Evolutionary conservation across 2,797 vertebrate species (phyloP), one percentile per base, ranked within the genome.

Genomic region (Tangara arthus): DNA sequence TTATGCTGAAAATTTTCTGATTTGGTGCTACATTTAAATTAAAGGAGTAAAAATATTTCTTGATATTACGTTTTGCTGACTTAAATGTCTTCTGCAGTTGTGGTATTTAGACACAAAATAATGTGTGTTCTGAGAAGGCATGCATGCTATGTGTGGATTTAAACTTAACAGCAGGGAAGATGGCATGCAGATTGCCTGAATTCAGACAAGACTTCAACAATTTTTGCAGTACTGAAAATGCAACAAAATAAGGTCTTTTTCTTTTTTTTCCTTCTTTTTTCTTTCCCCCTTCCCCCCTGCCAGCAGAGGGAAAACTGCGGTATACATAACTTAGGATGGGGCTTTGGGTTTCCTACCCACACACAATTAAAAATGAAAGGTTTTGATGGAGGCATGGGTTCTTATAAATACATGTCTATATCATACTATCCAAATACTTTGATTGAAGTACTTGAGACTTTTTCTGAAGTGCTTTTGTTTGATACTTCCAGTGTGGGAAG

Each of bases 401-500:
- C 52, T 77, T 85, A 0, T 63, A 87, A 65, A 39, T 60, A 15
- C 15, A 21, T 28, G 18, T 49, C 44, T 19, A 0, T 18, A 20
- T 81, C 27, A 21, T 28, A 13, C 13, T 81, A 18, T 46, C 12
- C 23, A 73, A 57, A 53, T 24, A 55, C 9, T 28, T 35, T 24
- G 49, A 34, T 17, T 1, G 0, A 84, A 52, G 20, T 47, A 49
- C 44, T 65, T 42, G 10, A 35, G 60, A 30, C 28, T 85, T 92
- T 8, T 86, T 81, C 37, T 85, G 66, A 93, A 81, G 20, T 70
- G 26, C 5, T 71, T 89, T 91, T 41, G n/a, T 79, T 96, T 41
- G 87, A 70, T 60, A 32, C 47, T 92, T 95, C 23, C 72, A 99
- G 99, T 99, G 98, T 99, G 99, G 99, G 99, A 99, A 95, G 98